Evolutionary conservation across 2,797 vertebrate genomes (phyloP), one percentile per base, ranked within the genome.

Genomic region (Odontamblyopus rebecca): DNA sequence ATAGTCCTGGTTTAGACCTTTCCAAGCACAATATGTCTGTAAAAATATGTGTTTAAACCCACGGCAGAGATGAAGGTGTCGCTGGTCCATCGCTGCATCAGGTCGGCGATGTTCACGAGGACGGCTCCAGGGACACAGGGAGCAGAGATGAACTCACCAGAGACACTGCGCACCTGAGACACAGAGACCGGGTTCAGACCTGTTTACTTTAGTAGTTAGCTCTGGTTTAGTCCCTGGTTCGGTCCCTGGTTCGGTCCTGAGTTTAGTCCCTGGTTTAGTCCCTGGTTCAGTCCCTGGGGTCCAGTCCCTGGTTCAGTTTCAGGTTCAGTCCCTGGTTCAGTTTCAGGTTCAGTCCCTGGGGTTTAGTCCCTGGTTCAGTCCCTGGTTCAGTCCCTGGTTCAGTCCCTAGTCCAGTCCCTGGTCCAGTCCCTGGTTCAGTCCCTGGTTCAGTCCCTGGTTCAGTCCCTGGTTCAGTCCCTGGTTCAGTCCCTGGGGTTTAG

Each of bases 71-170:
- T 23, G 2, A 93, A 89, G 13, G 38, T 30, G 30, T 95, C 91
- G 12, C 77, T 83, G 57, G 94, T 95, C 94, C 94, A 95, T 48
- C 93, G 88, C 85, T 95, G 94, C 93, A 95, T 90, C 73, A 95
- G 19, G 77, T 95, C 93, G 3, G 90, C 94, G 4, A 93, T 83
- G 71, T 94, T 95, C 61, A 95, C 4, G 5, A 95, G 87, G 65
- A 93, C 86, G 0, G 89, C 84, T 41, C 86, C 93, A 13, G 92
- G 88, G 59, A 94, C 60, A 6, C 13, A 5, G 19, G 93, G 91
- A 13, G 68, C 90, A 5, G 51, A 29, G 62, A 93, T 67, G 70
- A 76, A 94, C 5, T 93, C 84, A 0, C 92, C 91, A 8, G 91
- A 82, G 3, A 78, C 79, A 12, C 19, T 77, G 18, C 70, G 74